Base-by-base conservation (phyloP, 1,140 invertebrate genomes). In the Drosophila insularis region DNA sequence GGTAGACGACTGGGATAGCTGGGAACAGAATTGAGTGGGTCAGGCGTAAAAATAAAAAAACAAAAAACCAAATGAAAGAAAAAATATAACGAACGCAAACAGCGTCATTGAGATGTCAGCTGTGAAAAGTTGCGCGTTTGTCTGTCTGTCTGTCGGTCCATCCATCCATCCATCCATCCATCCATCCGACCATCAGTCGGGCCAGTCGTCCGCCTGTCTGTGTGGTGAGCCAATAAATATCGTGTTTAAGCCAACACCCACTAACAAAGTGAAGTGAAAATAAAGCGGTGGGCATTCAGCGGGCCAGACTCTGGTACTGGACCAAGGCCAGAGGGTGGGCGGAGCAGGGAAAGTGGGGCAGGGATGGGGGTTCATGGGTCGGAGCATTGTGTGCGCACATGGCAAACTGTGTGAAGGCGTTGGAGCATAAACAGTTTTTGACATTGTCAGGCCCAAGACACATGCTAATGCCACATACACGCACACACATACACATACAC, bases 391-490 rank as follows among this genome's bases (percentile, higher is more conserved):
- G 71, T 65, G 63, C 66, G 74, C 74, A 70, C 66, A 74, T 82
- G 82, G 79, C 69, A 81, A 82, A 81, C 82, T 87, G 82, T 79
- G 75, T 73, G 53, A 79, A 87, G 82, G 82, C 82, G 82, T 86
- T 79, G 79, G 69, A 82, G 82, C 82, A 86, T 86, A 80, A 86
- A 87, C 82, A 82, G 79, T 87, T 86, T 86, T 86, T 86, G 82
- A 87, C 79, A 87, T 79, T 87, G 82, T 79, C 79, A 71, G 82
- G 75, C 82, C 43, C 79, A 86, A 86, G 82, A 86, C 82, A 87
- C 82, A 86, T 86, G 81, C 82, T 86, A 87, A 86, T 86, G 81
- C 75, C 81, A 40, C 46, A 59, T 23, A 60, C 71, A 46, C 39
- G 11, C 59, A 55, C n/a, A 61, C 37, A 61, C 21, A 23, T 14